phyloP scores from a whole-genome alignment of 2,113 vertebrate genomes.

The Dermatemys mawii region DNA sequence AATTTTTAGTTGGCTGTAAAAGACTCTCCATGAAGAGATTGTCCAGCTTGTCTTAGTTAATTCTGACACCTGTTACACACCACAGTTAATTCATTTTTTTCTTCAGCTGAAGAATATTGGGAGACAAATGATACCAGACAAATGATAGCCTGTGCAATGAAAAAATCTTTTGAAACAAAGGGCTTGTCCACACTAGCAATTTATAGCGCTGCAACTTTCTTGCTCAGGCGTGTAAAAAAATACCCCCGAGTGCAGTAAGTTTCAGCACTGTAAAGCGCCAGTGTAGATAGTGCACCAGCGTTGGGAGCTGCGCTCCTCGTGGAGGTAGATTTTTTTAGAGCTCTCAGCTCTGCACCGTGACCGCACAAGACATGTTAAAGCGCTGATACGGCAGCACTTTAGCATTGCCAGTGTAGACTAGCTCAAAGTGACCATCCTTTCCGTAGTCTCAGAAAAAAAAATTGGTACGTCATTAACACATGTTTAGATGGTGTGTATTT shows the following conservation, averaged over 20 bases:
- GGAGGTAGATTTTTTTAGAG: no score
- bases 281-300: no score
- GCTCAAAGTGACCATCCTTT: background rate
- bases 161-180: background rate
- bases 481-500: background rate
- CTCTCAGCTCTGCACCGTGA: no score
- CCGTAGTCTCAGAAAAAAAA: fast-evolving
- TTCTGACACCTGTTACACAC: background rate
- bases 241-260: no score
- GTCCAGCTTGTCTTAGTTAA: background rate
- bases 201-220: no score
- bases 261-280: no score
- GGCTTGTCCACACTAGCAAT: no score
- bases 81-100: background rate
- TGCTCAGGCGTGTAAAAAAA: no score
- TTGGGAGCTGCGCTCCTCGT: no score
- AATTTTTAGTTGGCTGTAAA: slow-evolving; percentile 4
- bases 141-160: background rate
- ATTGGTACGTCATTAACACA: background rate
- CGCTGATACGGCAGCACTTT: no score
- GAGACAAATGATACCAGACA: background rate
- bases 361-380: no score
- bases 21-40: background rate
- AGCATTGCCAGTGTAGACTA: no score
- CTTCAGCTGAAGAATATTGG: background rate